Conservation (phyloP, 1,140 invertebrate genomes). For the Monomorium pharaonis region DNA sequence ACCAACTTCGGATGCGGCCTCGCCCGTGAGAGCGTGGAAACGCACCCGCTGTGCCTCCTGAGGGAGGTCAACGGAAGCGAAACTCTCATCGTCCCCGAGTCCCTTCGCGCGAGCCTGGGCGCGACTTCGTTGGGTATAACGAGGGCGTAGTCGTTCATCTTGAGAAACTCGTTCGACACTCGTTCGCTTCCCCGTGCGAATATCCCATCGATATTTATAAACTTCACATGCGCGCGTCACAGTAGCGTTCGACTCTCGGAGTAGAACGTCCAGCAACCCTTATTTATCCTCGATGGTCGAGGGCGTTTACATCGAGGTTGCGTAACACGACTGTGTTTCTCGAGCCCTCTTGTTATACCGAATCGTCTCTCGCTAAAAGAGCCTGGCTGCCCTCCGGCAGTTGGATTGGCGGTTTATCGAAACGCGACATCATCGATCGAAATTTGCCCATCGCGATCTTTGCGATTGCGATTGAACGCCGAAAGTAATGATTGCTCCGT, state of each 20-base stretch:
- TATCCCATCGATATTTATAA: constrained; percentile 16
- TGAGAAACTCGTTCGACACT: constrained; percentile 23
- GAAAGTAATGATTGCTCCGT: not conserved
- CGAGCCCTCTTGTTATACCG: not conserved
- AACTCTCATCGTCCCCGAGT: constrained; percentile 81
- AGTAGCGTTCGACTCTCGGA: not conserved
- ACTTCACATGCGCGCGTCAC: not conserved
- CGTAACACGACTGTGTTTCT: constrained; percentile 5
- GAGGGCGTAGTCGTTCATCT: constrained; percentile 80
- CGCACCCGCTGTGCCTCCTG: constrained; percentile 81
- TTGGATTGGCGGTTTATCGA: not conserved
- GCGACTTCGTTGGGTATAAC: constrained; percentile 75
- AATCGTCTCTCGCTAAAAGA: not conserved
- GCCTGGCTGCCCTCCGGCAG: not conserved
- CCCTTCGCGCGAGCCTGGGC: constrained; percentile 77
- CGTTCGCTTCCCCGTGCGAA: not conserved
- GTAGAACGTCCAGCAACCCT: not conserved
- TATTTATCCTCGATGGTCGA: constrained; percentile 24
- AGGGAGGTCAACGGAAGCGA: constrained; percentile 79
- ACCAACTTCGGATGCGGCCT: constrained; percentile 78
- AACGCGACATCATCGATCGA: constrained; percentile 18
- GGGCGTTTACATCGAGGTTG: constrained; percentile 46
- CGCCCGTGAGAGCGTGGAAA: constrained; percentile 76
- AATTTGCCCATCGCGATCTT: not conserved
- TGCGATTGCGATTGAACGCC: not conserved